Evolutionary conservation across 2,797 vertebrate genomes (phyloP).

Genomic region (Sebastes dallii): DNA sequence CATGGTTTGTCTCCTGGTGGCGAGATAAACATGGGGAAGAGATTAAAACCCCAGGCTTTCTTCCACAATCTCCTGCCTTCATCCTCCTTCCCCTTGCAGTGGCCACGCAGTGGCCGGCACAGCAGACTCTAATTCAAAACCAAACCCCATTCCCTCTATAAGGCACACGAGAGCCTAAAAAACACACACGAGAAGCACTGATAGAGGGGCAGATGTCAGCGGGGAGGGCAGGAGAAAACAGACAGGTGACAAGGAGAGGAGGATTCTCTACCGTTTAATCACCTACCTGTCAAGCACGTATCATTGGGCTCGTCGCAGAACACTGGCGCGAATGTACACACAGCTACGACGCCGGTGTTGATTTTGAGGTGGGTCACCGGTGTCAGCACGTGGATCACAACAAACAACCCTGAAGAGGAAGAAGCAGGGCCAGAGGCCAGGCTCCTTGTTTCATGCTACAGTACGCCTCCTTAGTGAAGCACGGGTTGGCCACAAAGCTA

Average conservation of each 20-base stretch:
- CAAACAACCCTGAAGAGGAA: slow-evolving; percentile 34
- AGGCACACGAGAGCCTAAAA: slow-evolving; percentile 7
- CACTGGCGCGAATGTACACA: slow-evolving; percentile 4
- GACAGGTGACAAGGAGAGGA: slow-evolving; percentile 52
- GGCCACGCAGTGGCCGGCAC: slow-evolving; percentile 64
- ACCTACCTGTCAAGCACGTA: slow-evolving; percentile 52
- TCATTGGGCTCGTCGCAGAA: slow-evolving; percentile 36
- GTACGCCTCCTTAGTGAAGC: slow-evolving; percentile 19
- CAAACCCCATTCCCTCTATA: slow-evolving; percentile 49
- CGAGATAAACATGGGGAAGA: slow-evolving; percentile 80
- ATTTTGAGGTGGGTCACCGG: slow-evolving; percentile 40
- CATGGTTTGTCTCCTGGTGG: slow-evolving; percentile 79
- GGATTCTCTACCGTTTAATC: slow-evolving; percentile 57
- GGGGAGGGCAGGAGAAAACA: slow-evolving; percentile 28
- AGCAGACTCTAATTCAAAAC: slow-evolving; percentile 73
- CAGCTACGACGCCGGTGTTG: slow-evolving; percentile 14
- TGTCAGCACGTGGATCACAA: slow-evolving; percentile 49
- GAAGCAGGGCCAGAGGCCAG: slow-evolving; percentile 19
- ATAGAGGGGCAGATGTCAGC: slow-evolving; percentile 49
- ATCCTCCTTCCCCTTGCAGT: slow-evolving; percentile 70
- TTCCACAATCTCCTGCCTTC: slow-evolving; percentile 77
- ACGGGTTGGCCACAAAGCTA: slow-evolving; percentile 15
- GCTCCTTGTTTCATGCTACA: slow-evolving; percentile 1
- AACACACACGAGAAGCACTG: slow-evolving; percentile 5
- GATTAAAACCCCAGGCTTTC: slow-evolving; percentile 82